Percentiles rank a stretch among this genome's conserved stretches.
Conservation (phyloP, 2,113 vertebrate genomes). For the Amia ocellicauda region DNA sequence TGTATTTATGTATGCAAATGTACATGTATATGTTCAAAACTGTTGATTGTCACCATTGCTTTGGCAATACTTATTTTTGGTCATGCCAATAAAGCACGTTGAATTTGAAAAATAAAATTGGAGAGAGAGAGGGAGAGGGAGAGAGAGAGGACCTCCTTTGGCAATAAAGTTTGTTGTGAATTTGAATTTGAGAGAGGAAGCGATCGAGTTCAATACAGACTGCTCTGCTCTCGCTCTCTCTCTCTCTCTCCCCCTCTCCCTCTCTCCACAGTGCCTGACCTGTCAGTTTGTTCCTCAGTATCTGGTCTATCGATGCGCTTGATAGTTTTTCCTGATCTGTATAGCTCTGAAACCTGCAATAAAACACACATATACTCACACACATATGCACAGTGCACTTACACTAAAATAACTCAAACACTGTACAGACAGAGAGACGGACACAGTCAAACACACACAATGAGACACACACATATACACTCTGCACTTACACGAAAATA, state of each 20-base stretch:
- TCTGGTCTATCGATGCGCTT: conserved; percentile 49
- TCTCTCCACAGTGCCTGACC: conserved; percentile 39
- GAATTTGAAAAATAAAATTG: too few relatives aligned
- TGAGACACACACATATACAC: background rate
- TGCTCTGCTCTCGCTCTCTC: background rate
- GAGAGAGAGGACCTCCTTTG: background rate
- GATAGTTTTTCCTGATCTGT: conserved; percentile 75
- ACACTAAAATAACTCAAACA: too few relatives aligned
- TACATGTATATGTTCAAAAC: too few relatives aligned
- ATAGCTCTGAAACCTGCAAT: conserved; percentile 74
- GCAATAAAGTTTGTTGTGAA: too few relatives aligned
- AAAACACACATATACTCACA: background rate
- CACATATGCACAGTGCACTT: too few relatives aligned
- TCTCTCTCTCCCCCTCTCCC: background rate
- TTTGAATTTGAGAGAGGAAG: too few relatives aligned
- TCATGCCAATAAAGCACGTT: too few relatives aligned
- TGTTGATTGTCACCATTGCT: too few relatives aligned
- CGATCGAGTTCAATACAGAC: background rate
- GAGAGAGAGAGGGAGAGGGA: background rate
- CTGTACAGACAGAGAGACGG: too few relatives aligned
- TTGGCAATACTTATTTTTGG: too few relatives aligned
- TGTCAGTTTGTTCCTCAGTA: conserved; percentile 47
- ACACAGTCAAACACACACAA: background rate
- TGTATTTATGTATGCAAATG: too few relatives aligned
- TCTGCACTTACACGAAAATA: too few relatives aligned